Evolutionary conservation across 2,797 vertebrate genomes (phyloP).

Genomic region (Catostomus latipinnis): DNA sequence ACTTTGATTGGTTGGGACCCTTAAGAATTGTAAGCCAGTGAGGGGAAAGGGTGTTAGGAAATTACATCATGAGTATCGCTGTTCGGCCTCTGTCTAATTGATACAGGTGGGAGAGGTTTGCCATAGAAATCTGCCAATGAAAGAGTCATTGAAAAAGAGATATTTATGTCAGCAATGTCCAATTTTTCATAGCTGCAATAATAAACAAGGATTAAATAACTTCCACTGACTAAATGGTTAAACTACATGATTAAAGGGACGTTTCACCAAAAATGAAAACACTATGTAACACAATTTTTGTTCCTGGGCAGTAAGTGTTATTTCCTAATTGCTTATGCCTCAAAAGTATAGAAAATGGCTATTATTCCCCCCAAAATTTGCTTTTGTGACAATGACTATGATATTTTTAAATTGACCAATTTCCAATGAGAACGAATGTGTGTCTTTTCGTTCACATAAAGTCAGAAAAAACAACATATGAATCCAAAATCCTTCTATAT

Average conservation of each 20-base stretch:
- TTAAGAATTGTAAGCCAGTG: constrained; percentile 43
- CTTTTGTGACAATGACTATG: no score
- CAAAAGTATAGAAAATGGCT: no score
- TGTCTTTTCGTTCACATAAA: no score
- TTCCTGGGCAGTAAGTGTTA: no score
- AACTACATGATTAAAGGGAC: not conserved
- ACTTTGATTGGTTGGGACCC: constrained; percentile 67
- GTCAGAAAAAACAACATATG: no score
- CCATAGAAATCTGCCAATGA: constrained; percentile 81
- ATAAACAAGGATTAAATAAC: constrained; percentile 1
- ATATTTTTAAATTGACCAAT: no score
- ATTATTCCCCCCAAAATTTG: no score
- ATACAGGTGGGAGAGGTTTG: constrained; percentile 91
- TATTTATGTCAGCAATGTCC: constrained; percentile 53
- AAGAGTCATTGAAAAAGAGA: constrained; percentile 56
- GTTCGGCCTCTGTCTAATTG: constrained; percentile 86
- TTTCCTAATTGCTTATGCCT: no score
- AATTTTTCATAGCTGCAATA: not conserved
- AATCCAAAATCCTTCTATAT: no score
- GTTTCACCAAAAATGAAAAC: no score
- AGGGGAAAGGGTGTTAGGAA: constrained; percentile 73
- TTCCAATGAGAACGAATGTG: no score
- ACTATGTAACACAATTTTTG: no score
- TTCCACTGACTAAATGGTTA: not conserved
- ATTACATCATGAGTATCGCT: constrained; percentile 87